Evolutionary conservation across 1,140 invertebrate genomes (phyloP), one percentile per base, ranked within the genome.

Genomic region (Teleopsis dalmanni): DNA sequence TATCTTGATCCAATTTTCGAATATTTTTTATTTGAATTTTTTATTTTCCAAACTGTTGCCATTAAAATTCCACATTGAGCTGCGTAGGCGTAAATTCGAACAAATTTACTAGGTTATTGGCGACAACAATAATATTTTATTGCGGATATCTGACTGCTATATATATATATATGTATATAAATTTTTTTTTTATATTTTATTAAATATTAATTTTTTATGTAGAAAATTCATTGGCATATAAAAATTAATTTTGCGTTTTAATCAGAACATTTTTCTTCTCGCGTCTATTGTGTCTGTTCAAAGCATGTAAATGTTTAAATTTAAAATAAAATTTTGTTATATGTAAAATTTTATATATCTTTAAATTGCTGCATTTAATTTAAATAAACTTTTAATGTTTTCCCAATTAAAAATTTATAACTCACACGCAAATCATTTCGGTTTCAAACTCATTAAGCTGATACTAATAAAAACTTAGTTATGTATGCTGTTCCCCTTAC

Each of bases 381-480:
- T 42, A 2, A 45, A 33, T n/a, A 43, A 25, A 43, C 41, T 6
- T 27, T 43, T 43, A 27, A 43, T 43, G 26, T 13, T 27, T 43
- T 43, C 31, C 41, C 41, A 43, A 43, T 43, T 43, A 43, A 43
- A 43, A 43, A 29, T 43, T 29, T 26, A 43, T 26, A 19, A 19
- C 41, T 29, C 41, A 43, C 41, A 43, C 31, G 41, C 41, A 43
- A 43, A 43, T 43, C 41, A 43, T 27, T 31, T 43, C 31, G 41
- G 41, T 19, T 29, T n/a, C 33, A 36, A 46, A 26, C 44, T 46
- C 44, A 46, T 46, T 46, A 46, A 37, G 27, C 7, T 29, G 27
- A 9, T 19, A 37, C 18, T 19, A 37, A 11, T 37, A 37, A 9
- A 14, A 19, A 18, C 35, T 16, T 31, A 31, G 1, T 16, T 18